Percentiles rank a stretch among this genome's conserved stretches.
phyloP scores from a whole-genome alignment of 1,140 invertebrate species.

The Trichonephila clavipes region DNA sequence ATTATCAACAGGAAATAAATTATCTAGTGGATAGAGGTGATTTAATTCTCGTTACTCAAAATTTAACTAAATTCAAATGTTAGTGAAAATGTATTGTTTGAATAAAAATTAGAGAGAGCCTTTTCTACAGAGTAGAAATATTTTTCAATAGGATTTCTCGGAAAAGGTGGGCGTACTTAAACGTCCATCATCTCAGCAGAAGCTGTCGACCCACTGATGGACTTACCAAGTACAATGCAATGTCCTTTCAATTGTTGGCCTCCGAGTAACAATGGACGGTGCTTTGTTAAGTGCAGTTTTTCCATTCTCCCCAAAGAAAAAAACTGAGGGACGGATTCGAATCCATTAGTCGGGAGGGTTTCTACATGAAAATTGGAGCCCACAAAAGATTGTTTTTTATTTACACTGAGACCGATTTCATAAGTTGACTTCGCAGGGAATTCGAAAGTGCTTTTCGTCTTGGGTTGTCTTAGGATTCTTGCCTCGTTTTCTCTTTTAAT shows the following conservation, averaged over 20 bases:
- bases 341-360: slow-evolving; percentile 46
- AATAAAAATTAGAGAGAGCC: neutral
- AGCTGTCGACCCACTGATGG: slow-evolving; percentile 39
- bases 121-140: neutral
- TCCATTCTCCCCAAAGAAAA: neutral
- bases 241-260: slow-evolving; percentile 44
- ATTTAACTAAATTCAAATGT: too few relatives aligned
- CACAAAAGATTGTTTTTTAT: slow-evolving; percentile 59
- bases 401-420: slow-evolving; percentile 54
- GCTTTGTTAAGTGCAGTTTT: slow-evolving; percentile 49
- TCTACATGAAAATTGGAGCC: slow-evolving; percentile 43
- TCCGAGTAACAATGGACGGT: neutral
- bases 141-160: neutral
- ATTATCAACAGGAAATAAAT: too few relatives aligned
- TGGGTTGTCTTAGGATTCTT: neutral
- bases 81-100: neutral
- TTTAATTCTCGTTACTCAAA: too few relatives aligned
- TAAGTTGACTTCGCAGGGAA: slow-evolving; percentile 36
- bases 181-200: slow-evolving; percentile 4
- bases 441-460: neutral
- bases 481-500: neutral
- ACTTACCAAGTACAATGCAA: slow-evolving; percentile 43
- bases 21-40: too few relatives aligned
- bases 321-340: slow-evolving; percentile 11
- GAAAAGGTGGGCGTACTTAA: slow-evolving; percentile 32